Conservation (phyloP, 30 jellyfish, hydroid and myxozoan species). For the Turritopsis rubra region DNA sequence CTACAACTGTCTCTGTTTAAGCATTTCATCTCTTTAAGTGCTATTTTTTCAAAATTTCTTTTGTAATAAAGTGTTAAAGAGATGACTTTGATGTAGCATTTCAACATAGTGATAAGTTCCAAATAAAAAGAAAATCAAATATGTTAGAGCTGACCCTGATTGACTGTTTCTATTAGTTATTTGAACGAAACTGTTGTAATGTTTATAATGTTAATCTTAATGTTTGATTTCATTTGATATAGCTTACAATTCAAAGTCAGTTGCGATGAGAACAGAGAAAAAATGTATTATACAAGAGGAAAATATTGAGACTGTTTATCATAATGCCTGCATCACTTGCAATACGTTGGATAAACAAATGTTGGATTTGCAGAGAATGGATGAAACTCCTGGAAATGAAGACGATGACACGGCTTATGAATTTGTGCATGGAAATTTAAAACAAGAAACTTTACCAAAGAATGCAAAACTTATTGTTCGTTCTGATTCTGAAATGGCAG, state of each 20-base stretch:
- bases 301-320: background rate
- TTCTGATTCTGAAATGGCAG: background rate
- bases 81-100: background rate
- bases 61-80: background rate
- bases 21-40: no score
- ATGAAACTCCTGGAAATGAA: background rate
- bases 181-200: background rate
- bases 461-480: slow-evolving; percentile 4
- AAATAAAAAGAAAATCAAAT: background rate
- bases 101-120: background rate
- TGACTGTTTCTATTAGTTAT: background rate
- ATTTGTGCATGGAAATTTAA: background rate
- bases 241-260: background rate
- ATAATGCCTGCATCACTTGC: background rate
- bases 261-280: background rate
- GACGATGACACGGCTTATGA: background rate
- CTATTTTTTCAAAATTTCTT: no score
- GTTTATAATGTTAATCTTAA: background rate
- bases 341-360: background rate
- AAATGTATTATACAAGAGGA: background rate
- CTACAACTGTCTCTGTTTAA: no score
- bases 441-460: background rate
- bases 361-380: background rate
- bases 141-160: no score
- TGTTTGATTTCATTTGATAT: background rate